Evolutionary conservation across 2,888 invertebrate species (phyloP), one percentile per base, ranked within the genome.

Genomic region (Ennomos quercinarius): DNA sequence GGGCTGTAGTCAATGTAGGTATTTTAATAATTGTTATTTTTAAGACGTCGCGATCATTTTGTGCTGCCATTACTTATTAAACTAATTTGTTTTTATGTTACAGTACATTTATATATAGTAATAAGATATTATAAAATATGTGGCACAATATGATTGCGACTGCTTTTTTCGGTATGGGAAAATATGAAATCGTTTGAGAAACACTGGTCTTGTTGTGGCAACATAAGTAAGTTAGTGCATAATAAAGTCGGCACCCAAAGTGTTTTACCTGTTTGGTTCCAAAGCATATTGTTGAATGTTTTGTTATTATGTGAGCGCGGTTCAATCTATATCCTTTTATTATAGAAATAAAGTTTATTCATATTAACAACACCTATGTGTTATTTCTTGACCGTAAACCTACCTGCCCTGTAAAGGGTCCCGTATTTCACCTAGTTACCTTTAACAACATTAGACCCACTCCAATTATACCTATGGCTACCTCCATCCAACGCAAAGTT

Each of bases 261-360:
- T 84, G 84, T 89, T 84, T 81, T 48, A 84, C 81, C 83, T 81
- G 77, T 86, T 88, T 79, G 86, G 83, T 88, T 88, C 90, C 91
- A 91, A 91, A 91, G 91, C 89, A 85, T 87, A 85, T 90, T 90
- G 90, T 91, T 91, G 84, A 90, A 87, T 88, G 88, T 90, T 91
- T 86, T 90, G 89, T 90, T 90, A 86, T 76, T 77, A 27, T 77
- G 80, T 71, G 80, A 86, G 79, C 83, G 81, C 79, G 82, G 81
- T 89, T 84, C 78, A 80, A 77, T 86, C 80, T 86, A 87, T 89
- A 89, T 87, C 85, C 87, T 89, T 91, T 88, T 89, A 90, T 89
- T 84, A 83, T 90, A 91, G 89, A 84, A 92, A 91, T 91, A 91
- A 91, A 91, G 87, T 91, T 88, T 91, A 92, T 91, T 90, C 85